Evolutionary conservation across 2,888 invertebrate genomes (phyloP).

Genomic region (Eudasyphora cyanicolor): DNA sequence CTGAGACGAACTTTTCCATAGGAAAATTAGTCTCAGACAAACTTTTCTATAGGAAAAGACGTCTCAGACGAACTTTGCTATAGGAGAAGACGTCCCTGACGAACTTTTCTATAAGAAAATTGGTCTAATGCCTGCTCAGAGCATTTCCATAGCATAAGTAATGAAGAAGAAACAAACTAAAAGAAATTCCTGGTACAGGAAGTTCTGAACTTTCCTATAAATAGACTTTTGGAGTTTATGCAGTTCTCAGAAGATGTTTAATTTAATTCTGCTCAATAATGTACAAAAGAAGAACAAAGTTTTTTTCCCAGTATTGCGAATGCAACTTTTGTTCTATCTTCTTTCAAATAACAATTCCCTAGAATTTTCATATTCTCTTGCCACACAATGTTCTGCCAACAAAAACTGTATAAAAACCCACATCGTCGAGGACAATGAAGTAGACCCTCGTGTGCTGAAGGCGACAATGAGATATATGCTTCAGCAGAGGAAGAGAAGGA

Average conservation of each 20-base stretch:
- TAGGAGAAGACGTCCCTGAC: background rate
- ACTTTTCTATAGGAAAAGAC: background rate
- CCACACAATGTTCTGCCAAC: background rate
- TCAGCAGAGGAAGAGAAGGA: background rate
- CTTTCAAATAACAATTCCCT: constrained; percentile 32
- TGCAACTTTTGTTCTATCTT: background rate
- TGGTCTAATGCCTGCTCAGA: background rate
- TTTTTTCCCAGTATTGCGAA: constrained; percentile 2
- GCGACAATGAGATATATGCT: too few species aligned
- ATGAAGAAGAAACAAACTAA: background rate
- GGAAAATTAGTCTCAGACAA: background rate
- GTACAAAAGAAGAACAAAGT: constrained; percentile 11
- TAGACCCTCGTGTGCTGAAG: too few species aligned
- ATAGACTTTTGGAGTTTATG: background rate
- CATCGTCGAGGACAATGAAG: too few species aligned
- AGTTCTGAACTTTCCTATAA: background rate
- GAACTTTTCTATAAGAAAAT: background rate
- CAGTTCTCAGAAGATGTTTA: background rate
- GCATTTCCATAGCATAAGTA: background rate
- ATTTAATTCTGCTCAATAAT: background rate
- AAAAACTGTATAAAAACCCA: background rate
- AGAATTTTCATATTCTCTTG: constrained; percentile 54
- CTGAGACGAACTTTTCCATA: background rate
- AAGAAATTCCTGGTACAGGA: too few species aligned
- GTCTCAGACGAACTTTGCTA: too few species aligned